Percentiles rank a stretch among this genome's conserved stretches.
These are phyloP conservation scores for Zaprionus bogoriensis DNA, from an alignment of 2,888 invertebrate species.

Conservation along the genomic window DNA sequence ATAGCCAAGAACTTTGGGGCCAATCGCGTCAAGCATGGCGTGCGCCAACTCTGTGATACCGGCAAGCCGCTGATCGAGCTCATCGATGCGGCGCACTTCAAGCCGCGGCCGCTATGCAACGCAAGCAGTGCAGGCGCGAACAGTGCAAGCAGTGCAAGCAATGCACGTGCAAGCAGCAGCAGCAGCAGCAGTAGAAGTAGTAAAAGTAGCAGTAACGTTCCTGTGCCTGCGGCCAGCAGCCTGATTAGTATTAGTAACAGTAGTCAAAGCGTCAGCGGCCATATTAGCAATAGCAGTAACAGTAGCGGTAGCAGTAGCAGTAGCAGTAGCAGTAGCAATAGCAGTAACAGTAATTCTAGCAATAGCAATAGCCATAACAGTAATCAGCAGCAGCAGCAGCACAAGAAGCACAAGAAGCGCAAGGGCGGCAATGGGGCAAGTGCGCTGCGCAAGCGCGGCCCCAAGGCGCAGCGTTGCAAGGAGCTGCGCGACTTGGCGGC, in stretches of 20 bases:
- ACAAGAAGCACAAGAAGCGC: slow-evolving; percentile 62
- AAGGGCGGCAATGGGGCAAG: slow-evolving; percentile 65
- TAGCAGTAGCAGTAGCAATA: slow-evolving; percentile 43
- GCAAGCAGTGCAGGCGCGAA: slow-evolving; percentile 58
- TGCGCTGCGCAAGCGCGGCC: slow-evolving; percentile 64
- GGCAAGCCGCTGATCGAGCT: slow-evolving; percentile 82
- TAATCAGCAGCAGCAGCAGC: slow-evolving; percentile 37
- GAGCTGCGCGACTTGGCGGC: slow-evolving; percentile 39
- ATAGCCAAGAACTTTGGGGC: slow-evolving; percentile 84
- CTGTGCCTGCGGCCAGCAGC: slow-evolving; percentile 65
- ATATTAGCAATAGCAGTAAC: slow-evolving; percentile 69
- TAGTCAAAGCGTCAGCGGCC: slow-evolving; percentile 74
- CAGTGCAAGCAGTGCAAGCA: slow-evolving; percentile 51
- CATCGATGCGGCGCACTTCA: slow-evolving; percentile 82
- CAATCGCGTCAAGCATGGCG: slow-evolving; percentile 83
- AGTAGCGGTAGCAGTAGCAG: slow-evolving; percentile 55
- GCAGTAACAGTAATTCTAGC: slow-evolving; percentile 40
- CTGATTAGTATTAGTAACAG: slow-evolving; percentile 73
- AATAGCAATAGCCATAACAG: slow-evolving; percentile 57
- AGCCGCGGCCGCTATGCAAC: slow-evolving; percentile 82
- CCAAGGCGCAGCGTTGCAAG: slow-evolving; percentile 50
- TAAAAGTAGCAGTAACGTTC: slow-evolving; percentile 62
- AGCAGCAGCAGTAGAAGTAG: slow-evolving; percentile 62
- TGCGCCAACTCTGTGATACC: slow-evolving; percentile 83
- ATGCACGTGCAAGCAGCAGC: slow-evolving; percentile 55